These are phyloP conservation scores for Trogon surrucura DNA, from an alignment of 2,113 vertebrate genomes.

Conservation along the genomic window DNA sequence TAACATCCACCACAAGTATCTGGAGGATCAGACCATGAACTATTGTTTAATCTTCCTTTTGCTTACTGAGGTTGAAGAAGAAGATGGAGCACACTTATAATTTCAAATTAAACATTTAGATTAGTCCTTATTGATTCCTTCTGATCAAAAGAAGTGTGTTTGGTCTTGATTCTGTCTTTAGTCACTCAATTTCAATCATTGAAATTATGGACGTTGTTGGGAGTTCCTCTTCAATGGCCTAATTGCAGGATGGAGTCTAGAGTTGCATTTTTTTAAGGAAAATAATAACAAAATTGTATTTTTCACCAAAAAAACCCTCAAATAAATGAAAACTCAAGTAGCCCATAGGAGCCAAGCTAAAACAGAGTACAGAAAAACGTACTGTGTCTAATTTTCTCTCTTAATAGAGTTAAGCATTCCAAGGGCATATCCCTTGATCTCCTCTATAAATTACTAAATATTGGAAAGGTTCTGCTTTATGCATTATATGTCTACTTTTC, in stretches of 20 bases:
- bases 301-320: background rate
- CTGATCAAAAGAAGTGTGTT: slow-evolving; percentile 18
- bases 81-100: background rate
- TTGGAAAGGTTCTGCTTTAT: background rate
- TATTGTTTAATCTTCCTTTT: slow-evolving; percentile 9
- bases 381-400: background rate
- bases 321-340: background rate
- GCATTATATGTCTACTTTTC: background rate
- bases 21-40: slow-evolving; percentile 4
- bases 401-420: background rate
- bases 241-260: background rate
- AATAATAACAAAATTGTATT: background rate
- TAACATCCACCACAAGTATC: background rate
- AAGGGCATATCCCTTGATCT: background rate
- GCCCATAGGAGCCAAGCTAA: background rate
- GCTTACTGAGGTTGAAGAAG: background rate
- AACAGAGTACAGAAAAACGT: background rate
- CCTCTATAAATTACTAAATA: background rate
- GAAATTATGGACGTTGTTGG: slow-evolving; percentile 1
- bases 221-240: background rate
- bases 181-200: background rate
- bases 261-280: background rate
- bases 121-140: slow-evolving; percentile 39
- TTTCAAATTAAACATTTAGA: slow-evolving; percentile 46
- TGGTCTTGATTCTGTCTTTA: background rate